Conservation (phyloP, 2,888 invertebrate genomes). For the Microctonus brassicae region DNA sequence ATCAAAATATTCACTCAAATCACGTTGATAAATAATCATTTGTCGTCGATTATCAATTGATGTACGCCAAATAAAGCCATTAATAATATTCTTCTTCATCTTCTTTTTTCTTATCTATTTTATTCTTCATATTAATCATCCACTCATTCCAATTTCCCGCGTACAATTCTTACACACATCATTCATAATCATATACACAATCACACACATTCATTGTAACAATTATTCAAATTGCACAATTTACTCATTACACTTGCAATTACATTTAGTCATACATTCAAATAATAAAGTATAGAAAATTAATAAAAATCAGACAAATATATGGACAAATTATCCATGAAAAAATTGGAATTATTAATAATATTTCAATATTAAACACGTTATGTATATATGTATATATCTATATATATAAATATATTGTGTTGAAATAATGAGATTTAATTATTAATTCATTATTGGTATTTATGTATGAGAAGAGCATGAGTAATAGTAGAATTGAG, state of each 20-base stretch:
- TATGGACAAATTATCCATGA: too few species aligned
- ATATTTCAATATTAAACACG: too few species aligned
- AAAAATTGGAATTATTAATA: too few species aligned
- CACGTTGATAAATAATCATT: neutral
- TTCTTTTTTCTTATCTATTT: neutral
- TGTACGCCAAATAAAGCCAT: neutral
- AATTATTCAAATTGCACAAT: neutral
- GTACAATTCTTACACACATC: neutral
- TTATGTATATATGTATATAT: neutral
- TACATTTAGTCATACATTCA: neutral
- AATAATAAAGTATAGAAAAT: neutral
- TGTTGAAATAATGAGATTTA: too few species aligned
- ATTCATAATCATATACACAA: neutral
- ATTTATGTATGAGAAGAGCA: neutral
- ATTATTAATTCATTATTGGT: neutral
- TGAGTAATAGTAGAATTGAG: neutral
- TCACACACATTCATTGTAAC: neutral
- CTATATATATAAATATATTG: neutral
- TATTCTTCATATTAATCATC: neutral
- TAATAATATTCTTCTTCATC: neutral
- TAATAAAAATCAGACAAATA: too few species aligned
- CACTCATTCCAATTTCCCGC: neutral
- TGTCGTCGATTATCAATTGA: neutral
- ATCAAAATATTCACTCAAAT: neutral
- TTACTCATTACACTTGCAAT: neutral